phyloP scores from a whole-genome alignment of 2,113 vertebrate species.

The Boleophthalmus pectinirostris region DNA sequence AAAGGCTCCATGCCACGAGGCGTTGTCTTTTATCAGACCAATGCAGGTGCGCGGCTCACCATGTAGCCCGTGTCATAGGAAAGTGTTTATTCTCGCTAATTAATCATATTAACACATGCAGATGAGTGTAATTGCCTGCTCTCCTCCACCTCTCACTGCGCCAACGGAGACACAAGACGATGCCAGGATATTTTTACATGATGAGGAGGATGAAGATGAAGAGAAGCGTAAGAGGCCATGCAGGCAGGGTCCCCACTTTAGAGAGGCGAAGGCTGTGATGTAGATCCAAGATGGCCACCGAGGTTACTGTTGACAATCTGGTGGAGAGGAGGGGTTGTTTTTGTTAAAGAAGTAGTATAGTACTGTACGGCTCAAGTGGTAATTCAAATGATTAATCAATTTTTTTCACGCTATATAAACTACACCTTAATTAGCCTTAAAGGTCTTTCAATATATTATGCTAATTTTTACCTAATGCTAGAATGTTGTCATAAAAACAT shows the following conservation, averaged over 20 bases:
- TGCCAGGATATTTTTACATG: slow-evolving; percentile 66
- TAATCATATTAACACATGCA: slow-evolving; percentile 85
- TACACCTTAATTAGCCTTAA: too few species aligned
- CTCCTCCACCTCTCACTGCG: slow-evolving; percentile 71
- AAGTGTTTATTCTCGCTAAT: slow-evolving; percentile 84
- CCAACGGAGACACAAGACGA: slow-evolving; percentile 57
- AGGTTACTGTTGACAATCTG: not conserved
- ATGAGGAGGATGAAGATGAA: slow-evolving; percentile 36
- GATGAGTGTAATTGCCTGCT: slow-evolving; percentile 80
- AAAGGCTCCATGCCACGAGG: slow-evolving; percentile 76
- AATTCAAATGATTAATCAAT: too few species aligned
- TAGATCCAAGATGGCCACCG: slow-evolving; percentile 42
- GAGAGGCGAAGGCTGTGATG: slow-evolving; percentile 34
- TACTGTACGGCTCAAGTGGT: too few species aligned
- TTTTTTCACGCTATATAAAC: too few species aligned
- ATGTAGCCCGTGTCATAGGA: slow-evolving; percentile 75
- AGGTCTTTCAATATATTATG: too few species aligned
- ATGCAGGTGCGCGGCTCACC: slow-evolving; percentile 78
- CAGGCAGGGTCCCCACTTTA: slow-evolving; percentile 2
- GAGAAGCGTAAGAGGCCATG: slow-evolving; percentile 4
- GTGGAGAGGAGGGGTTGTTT: too few species aligned
- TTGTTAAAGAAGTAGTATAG: too few species aligned
- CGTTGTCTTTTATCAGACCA: slow-evolving; percentile 76
- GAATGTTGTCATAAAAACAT: too few species aligned
- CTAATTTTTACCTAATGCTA: too few species aligned